Base-by-base conservation (phyloP, 2,888 invertebrate genomes). In the Zygaena filipendulae region DNA sequence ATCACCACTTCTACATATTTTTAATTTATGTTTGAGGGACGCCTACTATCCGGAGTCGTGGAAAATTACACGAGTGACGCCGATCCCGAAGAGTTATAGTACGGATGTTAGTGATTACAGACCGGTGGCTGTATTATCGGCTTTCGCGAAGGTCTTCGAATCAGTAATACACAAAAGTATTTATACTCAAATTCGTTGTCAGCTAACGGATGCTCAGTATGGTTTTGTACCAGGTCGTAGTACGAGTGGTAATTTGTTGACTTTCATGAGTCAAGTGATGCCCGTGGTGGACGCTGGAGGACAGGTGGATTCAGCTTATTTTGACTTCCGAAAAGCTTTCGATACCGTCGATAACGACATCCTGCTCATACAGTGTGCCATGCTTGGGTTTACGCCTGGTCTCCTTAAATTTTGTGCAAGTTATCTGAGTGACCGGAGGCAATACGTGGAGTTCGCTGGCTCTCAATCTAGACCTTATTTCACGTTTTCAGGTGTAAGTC, bases 301-400 rank as follows among this genome's bases (percentile, higher is more conserved):
- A 4, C 33, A 33, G 21, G 29, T 26, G 11, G 33, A 33, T 21
- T 22, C 26, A 1, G 27, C 29, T 2, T 33, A 36, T 19, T 29
- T 36, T 13, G 36, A 36, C 12, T 36, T 31, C 9, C 14, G 19
- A 12, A 36, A 36, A 11, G 36, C 36, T 3, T 36, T 36, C n/a
- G 36, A 36, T 13, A 11, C 13, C 2, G 33, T 36, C 3, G 29
- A 30, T 11, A 33, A 36, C 19, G 36, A 36, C 11, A n/a, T 36
- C 10, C 9, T 36, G 8, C 20, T 36, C 7, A 25, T n/a, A n/a
- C n/a, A n/a, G n/a, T n/a, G n/a, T n/a, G n/a, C n/a, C n/a, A n/a
- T n/a, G n/a, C n/a, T n/a, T n/a, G n/a, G n/a, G n/a, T n/a, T n/a
- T n/a, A n/a, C n/a, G n/a, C n/a, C n/a, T n/a, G n/a, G n/a, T n/a